phyloP scores from a whole-genome alignment of 2,888 invertebrate species.

The Craniophora ligustri region DNA sequence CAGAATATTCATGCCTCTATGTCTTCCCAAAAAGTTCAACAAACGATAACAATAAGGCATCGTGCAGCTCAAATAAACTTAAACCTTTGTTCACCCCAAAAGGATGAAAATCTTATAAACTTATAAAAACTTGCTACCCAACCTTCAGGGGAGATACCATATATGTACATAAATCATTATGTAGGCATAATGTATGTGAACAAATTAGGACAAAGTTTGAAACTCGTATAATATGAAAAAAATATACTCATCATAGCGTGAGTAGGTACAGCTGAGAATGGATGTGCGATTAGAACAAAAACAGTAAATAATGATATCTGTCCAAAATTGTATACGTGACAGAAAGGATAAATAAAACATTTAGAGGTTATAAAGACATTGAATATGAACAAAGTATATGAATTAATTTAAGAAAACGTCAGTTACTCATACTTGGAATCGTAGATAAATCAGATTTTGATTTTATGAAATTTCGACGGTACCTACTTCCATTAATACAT shows the following conservation, averaged over 20 bases:
- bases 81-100: not conserved
- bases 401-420: no score
- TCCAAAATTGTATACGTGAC: not conserved
- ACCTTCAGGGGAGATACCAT: not conserved
- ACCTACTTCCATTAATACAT: no score
- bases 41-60: not conserved
- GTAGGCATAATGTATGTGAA: slow-evolving; percentile 14
- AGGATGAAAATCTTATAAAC: slow-evolving; percentile 1
- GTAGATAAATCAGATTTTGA: no score
- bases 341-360: not conserved
- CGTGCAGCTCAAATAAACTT: not conserved
- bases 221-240: slow-evolving; percentile 39
- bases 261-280: slow-evolving; percentile 7
- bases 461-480: no score
- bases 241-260: no score
- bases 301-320: slow-evolving; percentile 13
- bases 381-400: no score
- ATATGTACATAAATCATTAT: slow-evolving; percentile 1
- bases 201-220: slow-evolving; percentile 32
- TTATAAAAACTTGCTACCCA: slow-evolving; percentile 2
- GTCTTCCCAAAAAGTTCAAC: not conserved
- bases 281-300: slow-evolving; percentile 27
- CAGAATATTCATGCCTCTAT: no score
- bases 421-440: no score
- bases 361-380: no score